Conservation (phyloP, 64 coral and sea anemone genomes). For the Montipora sp. region DNA sequence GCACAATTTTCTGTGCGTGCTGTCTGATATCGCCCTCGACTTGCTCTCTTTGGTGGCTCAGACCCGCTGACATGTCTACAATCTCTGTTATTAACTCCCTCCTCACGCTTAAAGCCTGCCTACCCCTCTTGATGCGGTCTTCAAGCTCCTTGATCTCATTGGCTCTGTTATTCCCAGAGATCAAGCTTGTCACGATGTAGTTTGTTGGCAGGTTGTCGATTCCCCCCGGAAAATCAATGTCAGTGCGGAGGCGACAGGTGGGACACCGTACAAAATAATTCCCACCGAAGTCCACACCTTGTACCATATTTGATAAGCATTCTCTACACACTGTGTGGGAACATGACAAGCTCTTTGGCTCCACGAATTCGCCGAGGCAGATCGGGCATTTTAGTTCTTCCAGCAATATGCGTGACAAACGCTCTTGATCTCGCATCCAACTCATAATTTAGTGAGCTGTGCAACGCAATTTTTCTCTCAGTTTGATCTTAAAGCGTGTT, state of each 20-base stretch:
- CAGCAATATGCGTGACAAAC: constrained; percentile 29
- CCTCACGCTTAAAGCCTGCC: constrained; percentile 22
- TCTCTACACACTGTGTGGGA: constrained; percentile 49
- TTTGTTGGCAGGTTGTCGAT: constrained; percentile 50
- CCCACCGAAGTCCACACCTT: not conserved
- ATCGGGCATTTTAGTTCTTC: constrained; percentile 66
- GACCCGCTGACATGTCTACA: not conserved
- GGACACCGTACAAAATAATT: constrained; percentile 43
- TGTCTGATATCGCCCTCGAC: constrained; percentile 57
- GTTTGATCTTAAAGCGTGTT: not conserved
- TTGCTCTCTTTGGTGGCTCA: constrained; percentile 46
- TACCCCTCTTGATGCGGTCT: constrained; percentile 12
- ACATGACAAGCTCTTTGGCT: constrained; percentile 57
- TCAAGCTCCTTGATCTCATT: constrained; percentile 54
- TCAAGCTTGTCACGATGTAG: constrained; percentile 28
- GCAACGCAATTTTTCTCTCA: not conserved
- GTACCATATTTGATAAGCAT: constrained; percentile 43
- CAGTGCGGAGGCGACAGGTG: constrained; percentile 48
- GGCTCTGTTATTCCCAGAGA: constrained; percentile 13
- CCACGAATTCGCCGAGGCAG: constrained; percentile 67
- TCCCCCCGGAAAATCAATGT: constrained; percentile 49
- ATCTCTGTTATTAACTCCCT: constrained; percentile 16
- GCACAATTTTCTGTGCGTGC: constrained; percentile 39
- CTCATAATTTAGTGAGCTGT: not conserved
- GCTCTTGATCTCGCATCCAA: constrained; percentile 29